Base-by-base conservation (phyloP, 2,888 invertebrate species). In the Hylaea fasciaria region DNA sequence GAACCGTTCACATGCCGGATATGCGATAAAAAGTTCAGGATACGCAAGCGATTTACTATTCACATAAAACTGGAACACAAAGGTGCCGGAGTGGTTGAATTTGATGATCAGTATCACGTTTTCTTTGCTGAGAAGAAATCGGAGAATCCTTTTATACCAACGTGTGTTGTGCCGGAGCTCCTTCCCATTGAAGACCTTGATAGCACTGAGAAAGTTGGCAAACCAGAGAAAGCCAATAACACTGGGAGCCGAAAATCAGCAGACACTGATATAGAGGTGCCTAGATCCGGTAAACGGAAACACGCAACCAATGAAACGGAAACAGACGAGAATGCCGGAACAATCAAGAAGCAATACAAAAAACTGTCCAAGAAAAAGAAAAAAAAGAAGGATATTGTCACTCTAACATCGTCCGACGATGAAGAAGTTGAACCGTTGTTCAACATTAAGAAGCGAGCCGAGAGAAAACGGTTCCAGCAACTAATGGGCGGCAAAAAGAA, bases 51-150 rank as follows among this genome's bases (percentile, higher is more conserved):
- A 2, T 90, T 91, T 41, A 86, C 89, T 0, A 64, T 91, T 0
- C 91, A 91, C 28, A 91, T 91, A 0, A 90, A 90, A 68, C n/a
- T 89, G 7, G 65, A 67, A 0, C 91, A 91, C 17, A 73, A 83
- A 0, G 84, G 87, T 41, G 58, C 76, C 1, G 91, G 91, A 0
- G 87, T 76, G 28, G 86, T 90, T 9, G 87, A 89, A 46, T 91
- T 90, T 64, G 85, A 90, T 72, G 75, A 87, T 1, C 81, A 83
- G 3, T 88, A 84, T 46, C 81, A 89, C 69, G 91, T 91, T 0
- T 85, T 74, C 61, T 91, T 91, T 50, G 73, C 78, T 0, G 82
- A 83, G 0, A 78, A 80, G n/a, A 88, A 84, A 65, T 84, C 88
- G 0, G 77, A 75, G 0, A 78, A 82, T 0, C 80, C 85, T 0